These are phyloP conservation scores for Danio kyathit DNA, from an alignment of 2,797 vertebrate genomes.

Conservation along the genomic window DNA sequence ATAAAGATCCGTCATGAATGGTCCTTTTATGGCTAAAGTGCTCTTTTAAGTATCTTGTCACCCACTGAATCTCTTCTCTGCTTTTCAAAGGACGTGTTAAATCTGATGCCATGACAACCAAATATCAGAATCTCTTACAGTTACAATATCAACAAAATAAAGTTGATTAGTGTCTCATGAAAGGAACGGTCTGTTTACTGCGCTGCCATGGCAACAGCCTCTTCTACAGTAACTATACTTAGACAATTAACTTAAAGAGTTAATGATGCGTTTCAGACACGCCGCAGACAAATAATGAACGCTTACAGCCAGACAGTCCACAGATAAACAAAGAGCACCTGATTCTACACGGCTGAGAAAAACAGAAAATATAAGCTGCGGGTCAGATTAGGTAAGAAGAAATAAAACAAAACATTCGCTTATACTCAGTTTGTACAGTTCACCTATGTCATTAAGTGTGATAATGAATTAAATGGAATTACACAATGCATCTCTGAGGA, in stretches of 20 bases:
- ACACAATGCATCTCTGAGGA: not conserved
- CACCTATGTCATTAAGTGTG: not conserved
- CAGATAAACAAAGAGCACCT: not conserved
- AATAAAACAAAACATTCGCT: slow-evolving; percentile 4
- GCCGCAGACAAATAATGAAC: slow-evolving; percentile 6
- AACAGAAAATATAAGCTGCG: not conserved
- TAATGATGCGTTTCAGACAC: slow-evolving; percentile 11
- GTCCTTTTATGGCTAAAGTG: not conserved
- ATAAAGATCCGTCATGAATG: not conserved
- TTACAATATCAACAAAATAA: slow-evolving; percentile 9
- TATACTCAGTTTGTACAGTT: not conserved
- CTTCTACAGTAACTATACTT: not conserved
- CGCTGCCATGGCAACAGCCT: slow-evolving; percentile 40
- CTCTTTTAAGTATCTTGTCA: slow-evolving; percentile 10
- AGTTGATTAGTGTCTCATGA: slow-evolving; percentile 1
- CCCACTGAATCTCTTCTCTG: slow-evolving; percentile 23
- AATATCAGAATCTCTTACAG: slow-evolving; percentile 14
- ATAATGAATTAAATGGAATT: not conserved
- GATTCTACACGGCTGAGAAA: not conserved
- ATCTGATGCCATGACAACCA: slow-evolving; percentile 24
- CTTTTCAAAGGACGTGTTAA: slow-evolving; percentile 34
- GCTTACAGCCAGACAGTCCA: not conserved
- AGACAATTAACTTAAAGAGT: slow-evolving; percentile 10
- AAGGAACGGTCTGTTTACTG: slow-evolving; percentile 4
- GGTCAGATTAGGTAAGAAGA: not conserved